Percentiles rank a stretch among this genome's conserved stretches.
phyloP scores from a whole-genome alignment of 2,888 invertebrate species.

The Harpalus rubripes region DNA sequence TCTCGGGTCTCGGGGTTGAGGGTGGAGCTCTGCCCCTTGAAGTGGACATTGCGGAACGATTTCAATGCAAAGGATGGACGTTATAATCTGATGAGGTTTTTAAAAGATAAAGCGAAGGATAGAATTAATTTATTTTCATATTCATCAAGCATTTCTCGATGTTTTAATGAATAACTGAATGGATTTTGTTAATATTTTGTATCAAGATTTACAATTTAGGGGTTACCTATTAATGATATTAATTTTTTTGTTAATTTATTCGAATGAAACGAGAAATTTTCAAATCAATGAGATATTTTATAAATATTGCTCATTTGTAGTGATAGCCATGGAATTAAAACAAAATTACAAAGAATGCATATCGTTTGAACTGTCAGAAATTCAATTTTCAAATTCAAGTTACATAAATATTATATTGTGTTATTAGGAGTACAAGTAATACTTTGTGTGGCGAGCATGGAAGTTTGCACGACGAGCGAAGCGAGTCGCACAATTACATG shows the following conservation, averaged over 20 bases:
- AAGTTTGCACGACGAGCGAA: too few relatives aligned
- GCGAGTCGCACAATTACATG: too few relatives aligned
- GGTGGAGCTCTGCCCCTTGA: not conserved
- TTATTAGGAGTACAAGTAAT: too few relatives aligned
- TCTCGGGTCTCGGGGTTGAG: not conserved
- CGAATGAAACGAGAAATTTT: not conserved
- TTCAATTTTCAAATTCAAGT: too few relatives aligned
- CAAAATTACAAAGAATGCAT: too few relatives aligned
- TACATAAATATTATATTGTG: too few relatives aligned
- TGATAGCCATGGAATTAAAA: too few relatives aligned
- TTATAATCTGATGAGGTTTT: slow-evolving; percentile 45
- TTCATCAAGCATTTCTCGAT: slow-evolving; percentile 1
- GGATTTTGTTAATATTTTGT: not conserved
- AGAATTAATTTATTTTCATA: slow-evolving; percentile 41
- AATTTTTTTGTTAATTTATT: not conserved
- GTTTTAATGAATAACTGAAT: not conserved
- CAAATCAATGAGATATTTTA: too few relatives aligned
- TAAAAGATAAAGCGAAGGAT: slow-evolving; percentile 7
- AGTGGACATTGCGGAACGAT: slow-evolving; percentile 34
- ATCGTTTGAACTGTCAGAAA: too few relatives aligned
- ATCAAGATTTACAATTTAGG: slow-evolving; percentile 8
- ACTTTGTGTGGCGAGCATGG: too few relatives aligned
- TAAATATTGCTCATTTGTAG: too few relatives aligned
- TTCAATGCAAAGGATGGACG: slow-evolving; percentile 10
- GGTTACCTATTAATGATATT: not conserved